Evolutionary conservation across 2,888 invertebrate species (phyloP).

Genomic region (Digitonthophagus gazella): DNA sequence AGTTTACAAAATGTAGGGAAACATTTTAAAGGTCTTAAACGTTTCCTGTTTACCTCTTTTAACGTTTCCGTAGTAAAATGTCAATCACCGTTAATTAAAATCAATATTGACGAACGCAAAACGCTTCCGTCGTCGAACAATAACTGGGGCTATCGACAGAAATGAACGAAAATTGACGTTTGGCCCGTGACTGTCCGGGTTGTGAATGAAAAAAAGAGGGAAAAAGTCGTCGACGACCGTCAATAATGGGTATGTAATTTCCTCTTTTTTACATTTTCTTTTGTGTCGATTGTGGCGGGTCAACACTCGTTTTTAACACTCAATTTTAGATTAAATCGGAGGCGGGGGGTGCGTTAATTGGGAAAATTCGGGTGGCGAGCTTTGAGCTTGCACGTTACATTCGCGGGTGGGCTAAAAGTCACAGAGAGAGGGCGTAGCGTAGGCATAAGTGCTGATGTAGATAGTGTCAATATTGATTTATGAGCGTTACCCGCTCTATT

Average conservation of each 20-base stretch:
- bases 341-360: too few relatives aligned
- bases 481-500: not conserved
- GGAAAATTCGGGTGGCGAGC: too few relatives aligned
- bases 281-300: not conserved
- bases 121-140: not conserved
- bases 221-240: not conserved
- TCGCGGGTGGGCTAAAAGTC: not conserved
- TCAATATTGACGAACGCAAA: not conserved
- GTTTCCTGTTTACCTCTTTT: too few relatives aligned
- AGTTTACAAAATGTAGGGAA: too few relatives aligned
- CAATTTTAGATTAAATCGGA: not conserved
- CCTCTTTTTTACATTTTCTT: not conserved
- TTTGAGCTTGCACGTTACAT: not conserved
- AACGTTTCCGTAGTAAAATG: not conserved
- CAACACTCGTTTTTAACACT: not conserved
- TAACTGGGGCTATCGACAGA: not conserved
- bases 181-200: not conserved
- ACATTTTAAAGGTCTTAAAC: too few relatives aligned
- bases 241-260: not conserved
- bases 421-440: not conserved
- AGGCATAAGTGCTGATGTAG: conserved; percentile 25
- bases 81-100: not conserved
- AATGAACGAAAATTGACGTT: not conserved
- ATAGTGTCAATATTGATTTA: conserved; percentile 26
- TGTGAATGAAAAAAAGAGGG: not conserved